phyloP scores from a whole-genome alignment of 2,797 vertebrate species.

The Sebastes umbrosus region DNA sequence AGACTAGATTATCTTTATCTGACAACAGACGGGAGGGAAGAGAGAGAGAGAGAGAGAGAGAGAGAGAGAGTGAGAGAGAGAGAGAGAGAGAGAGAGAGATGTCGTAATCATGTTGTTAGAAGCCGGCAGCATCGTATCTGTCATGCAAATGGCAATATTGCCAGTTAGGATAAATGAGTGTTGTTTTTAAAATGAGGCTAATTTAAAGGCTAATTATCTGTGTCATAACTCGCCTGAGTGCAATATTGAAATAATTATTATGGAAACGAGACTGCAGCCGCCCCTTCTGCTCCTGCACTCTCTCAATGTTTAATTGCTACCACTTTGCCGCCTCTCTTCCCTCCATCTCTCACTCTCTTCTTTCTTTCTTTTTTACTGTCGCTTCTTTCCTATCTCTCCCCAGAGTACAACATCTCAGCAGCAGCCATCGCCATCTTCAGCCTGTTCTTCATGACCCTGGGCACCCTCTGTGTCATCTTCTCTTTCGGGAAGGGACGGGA shows the following conservation, averaged over 20 bases:
- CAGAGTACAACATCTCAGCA: slow-evolving; percentile 97
- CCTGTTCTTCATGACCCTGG: slow-evolving; percentile 88
- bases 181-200: slow-evolving; percentile 58
- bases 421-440: slow-evolving; percentile 95
- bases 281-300: slow-evolving; percentile 29
- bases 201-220: slow-evolving; percentile 66
- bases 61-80: neutral
- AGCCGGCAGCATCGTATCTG: slow-evolving; percentile 52
- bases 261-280: slow-evolving; percentile 29
- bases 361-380: neutral
- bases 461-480: slow-evolving; percentile 86
- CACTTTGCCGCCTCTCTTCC: neutral
- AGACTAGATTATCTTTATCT: slow-evolving; percentile 37
- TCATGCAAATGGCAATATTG: slow-evolving; percentile 46
- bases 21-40: slow-evolving; percentile 20
- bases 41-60: too few relatives aligned
- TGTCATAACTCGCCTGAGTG: slow-evolving; percentile 44
- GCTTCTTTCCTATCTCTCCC: neutral
- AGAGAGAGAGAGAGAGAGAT: slow-evolving; percentile 2
- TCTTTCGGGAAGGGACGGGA: slow-evolving; percentile 90
- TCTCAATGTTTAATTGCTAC: slow-evolving; percentile 2
- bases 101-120: slow-evolving; percentile 38
- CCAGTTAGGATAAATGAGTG: slow-evolving; percentile 49
- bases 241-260: slow-evolving; percentile 41
- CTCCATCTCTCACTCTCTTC: neutral